A percentile compares a stretch with the other conserved stretches of the same genome.
Conservation (phyloP, 2,888 invertebrate genomes). For the Trisateles emortualis region DNA sequence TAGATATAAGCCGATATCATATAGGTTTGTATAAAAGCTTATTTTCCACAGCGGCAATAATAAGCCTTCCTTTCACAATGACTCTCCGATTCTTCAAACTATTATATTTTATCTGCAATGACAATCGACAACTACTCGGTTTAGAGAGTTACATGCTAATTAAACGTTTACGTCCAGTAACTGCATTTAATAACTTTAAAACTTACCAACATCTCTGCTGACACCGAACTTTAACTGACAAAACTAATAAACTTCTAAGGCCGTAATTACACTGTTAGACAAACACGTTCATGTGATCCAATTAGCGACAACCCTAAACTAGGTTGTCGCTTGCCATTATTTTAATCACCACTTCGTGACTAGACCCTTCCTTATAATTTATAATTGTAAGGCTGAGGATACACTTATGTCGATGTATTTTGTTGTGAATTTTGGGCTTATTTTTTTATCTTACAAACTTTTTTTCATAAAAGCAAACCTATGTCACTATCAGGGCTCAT, state of each 20-base stretch:
- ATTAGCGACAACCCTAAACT: conserved; percentile 52
- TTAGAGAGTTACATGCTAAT: too few relatives aligned
- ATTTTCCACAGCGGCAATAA: too few relatives aligned
- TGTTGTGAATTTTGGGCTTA: background rate
- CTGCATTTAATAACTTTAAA: background rate
- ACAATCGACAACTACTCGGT: too few relatives aligned
- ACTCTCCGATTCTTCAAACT: too few relatives aligned
- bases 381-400: conserved; percentile 46
- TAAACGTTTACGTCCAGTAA: background rate
- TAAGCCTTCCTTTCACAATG: too few relatives aligned
- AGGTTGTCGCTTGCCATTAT: conserved; percentile 55
- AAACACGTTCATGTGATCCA: conserved; percentile 51
- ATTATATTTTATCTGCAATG: too few relatives aligned
- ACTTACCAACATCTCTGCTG: conserved; percentile 2
- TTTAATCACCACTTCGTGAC: conserved; percentile 61
- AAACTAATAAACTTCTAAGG: conserved; percentile 39
- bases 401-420: conserved; percentile 15
- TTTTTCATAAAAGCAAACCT: background rate
- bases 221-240: conserved; percentile 3
- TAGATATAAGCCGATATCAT: too few relatives aligned
- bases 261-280: conserved; percentile 43
- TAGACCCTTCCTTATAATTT: conserved; percentile 56
- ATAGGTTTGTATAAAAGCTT: too few relatives aligned
- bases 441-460: too few relatives aligned
- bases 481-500: too few relatives aligned